Percentiles rank a stretch among this genome's conserved stretches.
phyloP scores from a whole-genome alignment of 2,888 invertebrate genomes.

The Hoplodrina blanda region DNA sequence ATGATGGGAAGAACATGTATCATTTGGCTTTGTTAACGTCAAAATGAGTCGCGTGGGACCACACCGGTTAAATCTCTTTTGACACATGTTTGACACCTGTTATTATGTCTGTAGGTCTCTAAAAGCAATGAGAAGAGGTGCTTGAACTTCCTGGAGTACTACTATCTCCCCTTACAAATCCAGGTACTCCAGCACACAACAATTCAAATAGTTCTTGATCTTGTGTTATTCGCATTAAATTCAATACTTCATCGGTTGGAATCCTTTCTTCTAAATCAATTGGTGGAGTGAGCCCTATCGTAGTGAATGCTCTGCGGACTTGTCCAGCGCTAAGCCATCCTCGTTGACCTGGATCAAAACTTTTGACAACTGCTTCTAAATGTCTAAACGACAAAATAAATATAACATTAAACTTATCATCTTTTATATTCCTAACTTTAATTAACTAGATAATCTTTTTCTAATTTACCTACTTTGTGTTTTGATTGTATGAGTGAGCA shows the following conservation, averaged over 20 bases:
- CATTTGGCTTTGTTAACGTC: too few relatives aligned
- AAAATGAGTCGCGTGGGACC: too few relatives aligned
- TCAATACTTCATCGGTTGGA: slow-evolving; percentile 70
- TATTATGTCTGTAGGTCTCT: neutral
- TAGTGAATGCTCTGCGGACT: slow-evolving; percentile 78
- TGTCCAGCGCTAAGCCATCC: slow-evolving; percentile 84
- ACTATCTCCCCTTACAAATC: slow-evolving; percentile 5
- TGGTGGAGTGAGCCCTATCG: slow-evolving; percentile 75
- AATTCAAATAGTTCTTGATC: slow-evolving; percentile 72
- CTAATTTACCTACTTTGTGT: too few relatives aligned
- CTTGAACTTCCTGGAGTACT: neutral
- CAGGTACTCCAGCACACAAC: slow-evolving; percentile 65
- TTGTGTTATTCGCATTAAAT: slow-evolving; percentile 73
- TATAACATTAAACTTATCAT: slow-evolving; percentile 50
- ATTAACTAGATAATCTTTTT: too few relatives aligned
- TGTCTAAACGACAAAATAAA: slow-evolving; percentile 69
- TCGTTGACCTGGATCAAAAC: slow-evolving; percentile 85
- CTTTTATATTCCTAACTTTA: too few relatives aligned
- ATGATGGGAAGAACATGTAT: too few relatives aligned
- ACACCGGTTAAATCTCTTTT: too few relatives aligned
- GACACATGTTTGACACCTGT: too few relatives aligned
- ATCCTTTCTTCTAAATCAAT: slow-evolving; percentile 70
- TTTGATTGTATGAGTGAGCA: too few relatives aligned
- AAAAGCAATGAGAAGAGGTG: neutral
- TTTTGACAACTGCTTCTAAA: slow-evolving; percentile 82